Conservation (phyloP, 2,113 vertebrate species). For the Seriola rivoliana region DNA sequence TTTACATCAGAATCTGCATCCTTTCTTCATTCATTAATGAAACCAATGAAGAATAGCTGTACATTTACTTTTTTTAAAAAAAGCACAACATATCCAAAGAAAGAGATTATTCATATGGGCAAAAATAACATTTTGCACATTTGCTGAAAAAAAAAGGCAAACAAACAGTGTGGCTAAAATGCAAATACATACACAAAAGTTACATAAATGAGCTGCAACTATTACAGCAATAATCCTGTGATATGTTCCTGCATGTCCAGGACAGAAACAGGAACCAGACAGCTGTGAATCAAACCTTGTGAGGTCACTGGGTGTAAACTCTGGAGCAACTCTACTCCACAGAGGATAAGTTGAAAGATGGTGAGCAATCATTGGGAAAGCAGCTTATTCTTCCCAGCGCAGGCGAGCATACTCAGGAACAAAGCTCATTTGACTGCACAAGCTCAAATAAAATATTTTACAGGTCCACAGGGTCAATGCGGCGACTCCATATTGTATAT, state of each 20-base stretch:
- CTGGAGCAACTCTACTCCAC: background rate
- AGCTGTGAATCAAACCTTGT: conserved; percentile 9
- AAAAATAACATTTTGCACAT: background rate
- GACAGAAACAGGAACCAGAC: conserved; percentile 47
- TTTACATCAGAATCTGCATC: conserved; percentile 9
- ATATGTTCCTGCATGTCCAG: conserved; percentile 8
- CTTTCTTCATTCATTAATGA: conserved; percentile 18
- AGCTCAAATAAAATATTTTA: conserved; percentile 34
- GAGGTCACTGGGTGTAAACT: conserved; percentile 58
- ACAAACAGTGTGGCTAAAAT: background rate
- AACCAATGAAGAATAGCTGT: background rate
- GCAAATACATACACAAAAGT: background rate
- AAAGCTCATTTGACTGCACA: conserved; percentile 21
- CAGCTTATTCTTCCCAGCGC: conserved; percentile 4
- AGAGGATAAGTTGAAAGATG: conserved; percentile 1
- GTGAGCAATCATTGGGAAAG: conserved; percentile 46
- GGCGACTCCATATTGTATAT: background rate
- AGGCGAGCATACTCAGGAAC: background rate
- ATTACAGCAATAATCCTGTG: background rate
- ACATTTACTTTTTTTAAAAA: background rate
- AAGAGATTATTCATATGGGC: background rate
- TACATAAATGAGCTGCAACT: conserved; percentile 3
- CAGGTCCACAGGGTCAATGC: background rate
- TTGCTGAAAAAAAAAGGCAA: background rate
- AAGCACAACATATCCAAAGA: background rate